phyloP scores from a whole-genome alignment of 1,140 invertebrate species.

The Drosophila lacteicornis region DNA sequence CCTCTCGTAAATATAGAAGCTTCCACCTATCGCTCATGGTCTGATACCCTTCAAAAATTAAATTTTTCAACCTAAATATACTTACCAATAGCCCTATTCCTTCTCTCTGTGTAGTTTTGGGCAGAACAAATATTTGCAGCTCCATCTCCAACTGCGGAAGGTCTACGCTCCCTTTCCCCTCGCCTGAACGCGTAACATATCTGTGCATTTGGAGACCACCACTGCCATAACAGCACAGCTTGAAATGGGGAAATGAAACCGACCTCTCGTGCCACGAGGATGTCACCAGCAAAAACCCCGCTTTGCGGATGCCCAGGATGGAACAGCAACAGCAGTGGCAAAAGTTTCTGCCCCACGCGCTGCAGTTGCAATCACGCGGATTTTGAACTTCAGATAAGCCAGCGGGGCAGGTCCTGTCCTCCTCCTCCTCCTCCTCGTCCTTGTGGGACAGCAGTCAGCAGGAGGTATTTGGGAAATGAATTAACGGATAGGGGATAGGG shows the following conservation, averaged over 20 bases:
- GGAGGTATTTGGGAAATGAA: constrained; percentile 13
- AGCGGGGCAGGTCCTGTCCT: neutral
- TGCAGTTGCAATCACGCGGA: constrained; percentile 46
- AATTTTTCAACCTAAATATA: neutral
- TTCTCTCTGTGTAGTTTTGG: constrained; percentile 3
- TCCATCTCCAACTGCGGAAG: no score
- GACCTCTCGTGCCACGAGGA: constrained; percentile 19
- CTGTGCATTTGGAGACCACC: constrained; percentile 32
- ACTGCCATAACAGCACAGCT: constrained; percentile 30
- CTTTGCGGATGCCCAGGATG: constrained; percentile 11
- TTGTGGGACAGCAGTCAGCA: constrained; percentile 20
- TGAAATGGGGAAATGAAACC: constrained; percentile 29
- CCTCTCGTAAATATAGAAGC: no score
- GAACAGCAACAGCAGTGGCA: neutral
- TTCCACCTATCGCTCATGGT: neutral
- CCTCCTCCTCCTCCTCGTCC: neutral
- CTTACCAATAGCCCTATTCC: no score
- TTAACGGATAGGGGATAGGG: constrained; percentile 1
- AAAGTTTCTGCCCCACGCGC: constrained; percentile 37
- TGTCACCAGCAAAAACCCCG: constrained; percentile 39
- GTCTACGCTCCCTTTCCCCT: neutral
- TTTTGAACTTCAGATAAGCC: constrained; percentile 55
- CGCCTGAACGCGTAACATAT: constrained; percentile 10
- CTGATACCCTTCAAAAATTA: neutral
- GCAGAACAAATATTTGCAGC: constrained; percentile 8